These are phyloP conservation scores for Hirtodrosophila duncani DNA, from an alignment of 2,888 invertebrate species.

Conservation along the genomic window DNA sequence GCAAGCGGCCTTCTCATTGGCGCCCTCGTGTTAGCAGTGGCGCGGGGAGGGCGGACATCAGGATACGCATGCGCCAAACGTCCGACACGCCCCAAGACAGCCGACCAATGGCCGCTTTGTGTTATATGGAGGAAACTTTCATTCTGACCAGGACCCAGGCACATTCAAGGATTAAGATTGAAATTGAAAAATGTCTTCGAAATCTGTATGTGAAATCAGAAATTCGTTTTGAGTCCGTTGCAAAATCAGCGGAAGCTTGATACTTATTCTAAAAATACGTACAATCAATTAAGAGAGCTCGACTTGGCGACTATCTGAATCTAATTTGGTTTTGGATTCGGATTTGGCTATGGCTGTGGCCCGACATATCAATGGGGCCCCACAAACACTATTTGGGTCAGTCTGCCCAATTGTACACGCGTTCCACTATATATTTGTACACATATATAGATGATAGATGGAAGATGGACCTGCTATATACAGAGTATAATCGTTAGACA, in stretches of 20 bases:
- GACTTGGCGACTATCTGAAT: no score
- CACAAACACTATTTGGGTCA: conserved; percentile 41
- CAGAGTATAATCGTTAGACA: no score
- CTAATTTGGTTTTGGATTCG: no score
- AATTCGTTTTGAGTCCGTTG: no score
- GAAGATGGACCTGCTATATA: no score
- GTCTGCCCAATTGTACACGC: conserved; percentile 31
- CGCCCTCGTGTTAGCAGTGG: conserved; percentile 29
- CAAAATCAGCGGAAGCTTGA: no score
- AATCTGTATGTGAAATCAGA: no score
- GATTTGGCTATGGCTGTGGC: conserved; percentile 24
- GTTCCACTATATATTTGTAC: not conserved
- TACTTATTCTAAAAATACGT: no score
- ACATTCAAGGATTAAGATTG: no score
- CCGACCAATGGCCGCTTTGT: conserved; percentile 55
- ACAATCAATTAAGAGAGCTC: no score
- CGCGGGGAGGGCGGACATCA: conserved; percentile 7
- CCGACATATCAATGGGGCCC: conserved; percentile 38
- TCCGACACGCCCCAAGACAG: not conserved
- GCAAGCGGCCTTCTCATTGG: conserved; percentile 34
- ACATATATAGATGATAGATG: not conserved
- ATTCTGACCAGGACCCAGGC: no score
- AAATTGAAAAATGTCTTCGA: no score
- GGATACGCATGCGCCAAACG: conserved; percentile 14
- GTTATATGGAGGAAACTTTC: conserved; percentile 19